Evolutionary conservation across 1,140 invertebrate species (phyloP).

Genomic region (Neuroterus valhalla): DNA sequence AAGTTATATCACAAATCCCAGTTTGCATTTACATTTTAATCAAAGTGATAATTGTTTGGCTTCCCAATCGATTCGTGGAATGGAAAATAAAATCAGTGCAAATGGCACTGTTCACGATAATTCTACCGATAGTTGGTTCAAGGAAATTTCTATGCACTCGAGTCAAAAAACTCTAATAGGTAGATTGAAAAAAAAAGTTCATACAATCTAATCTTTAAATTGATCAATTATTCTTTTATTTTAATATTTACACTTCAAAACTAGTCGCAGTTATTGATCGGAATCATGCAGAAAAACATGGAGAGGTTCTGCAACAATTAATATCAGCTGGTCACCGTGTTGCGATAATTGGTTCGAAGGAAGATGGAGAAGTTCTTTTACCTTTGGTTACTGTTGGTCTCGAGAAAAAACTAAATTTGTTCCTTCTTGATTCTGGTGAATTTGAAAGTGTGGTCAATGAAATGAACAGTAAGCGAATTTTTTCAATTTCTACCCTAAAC

Average conservation of each 20-base stretch:
- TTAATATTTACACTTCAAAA: constrained; percentile 19
- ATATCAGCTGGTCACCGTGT: constrained; percentile 51
- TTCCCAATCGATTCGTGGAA: constrained; percentile 27
- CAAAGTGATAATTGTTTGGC: constrained; percentile 50
- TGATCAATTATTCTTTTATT: too few relatives aligned
- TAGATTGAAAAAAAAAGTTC: constrained; percentile 28
- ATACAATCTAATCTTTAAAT: not conserved
- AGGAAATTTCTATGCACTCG: constrained; percentile 47
- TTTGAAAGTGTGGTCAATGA: constrained; percentile 43
- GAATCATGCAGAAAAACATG: constrained; percentile 35
- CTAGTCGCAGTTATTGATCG: constrained; percentile 54
- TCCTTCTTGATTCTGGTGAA: constrained; percentile 46
- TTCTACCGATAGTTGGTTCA: constrained; percentile 24
- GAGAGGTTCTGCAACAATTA: constrained; percentile 43
- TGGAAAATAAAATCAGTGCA: constrained; percentile 24
- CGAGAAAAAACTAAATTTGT: constrained; percentile 50
- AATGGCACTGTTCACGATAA: constrained; percentile 24
- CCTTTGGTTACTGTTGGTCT: constrained; percentile 50
- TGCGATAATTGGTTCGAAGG: constrained; percentile 46
- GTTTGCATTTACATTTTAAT: constrained; percentile 43
- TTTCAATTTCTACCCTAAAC: too few relatives aligned
- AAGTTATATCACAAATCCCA: constrained; percentile 34
- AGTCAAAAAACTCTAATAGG: constrained; percentile 54
- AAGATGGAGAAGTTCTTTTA: constrained; percentile 46
- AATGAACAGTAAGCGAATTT: constrained; percentile 22